phyloP scores from a whole-genome alignment of 2,113 vertebrate genomes.

The Lagopus leucura region DNA sequence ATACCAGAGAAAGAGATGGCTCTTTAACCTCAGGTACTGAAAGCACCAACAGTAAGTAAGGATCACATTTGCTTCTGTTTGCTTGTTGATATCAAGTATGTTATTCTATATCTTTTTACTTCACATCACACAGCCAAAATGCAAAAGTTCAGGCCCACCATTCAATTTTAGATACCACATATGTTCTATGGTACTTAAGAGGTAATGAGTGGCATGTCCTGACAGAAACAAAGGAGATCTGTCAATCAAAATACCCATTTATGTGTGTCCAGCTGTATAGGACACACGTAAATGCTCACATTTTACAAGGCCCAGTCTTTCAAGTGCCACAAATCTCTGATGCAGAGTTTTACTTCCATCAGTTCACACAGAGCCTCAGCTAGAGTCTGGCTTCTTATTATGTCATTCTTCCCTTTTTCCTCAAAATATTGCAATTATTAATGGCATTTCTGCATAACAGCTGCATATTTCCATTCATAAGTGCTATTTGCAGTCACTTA shows the following conservation, averaged over 20 bases:
- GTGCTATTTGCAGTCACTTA: conserved; percentile 40
- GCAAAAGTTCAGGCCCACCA: conserved; percentile 9
- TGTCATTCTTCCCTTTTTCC: not conserved
- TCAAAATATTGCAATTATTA: not conserved
- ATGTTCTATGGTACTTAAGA: not conserved
- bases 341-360: not conserved
- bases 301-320: not conserved
- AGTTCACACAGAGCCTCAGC: not conserved
- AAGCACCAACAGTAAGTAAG: conserved; percentile 43
- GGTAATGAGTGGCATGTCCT: not conserved
- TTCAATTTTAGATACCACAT: not conserved
- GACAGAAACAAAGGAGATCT: not conserved
- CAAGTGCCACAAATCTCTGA: not conserved
- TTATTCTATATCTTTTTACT: conserved; percentile 36
- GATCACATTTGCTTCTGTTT: conserved; percentile 45
- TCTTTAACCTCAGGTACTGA: conserved; percentile 49
- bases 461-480: conserved; percentile 33
- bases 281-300: not conserved
- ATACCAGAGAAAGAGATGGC: conserved; percentile 17
- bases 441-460: not conserved
- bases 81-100: conserved; percentile 40
- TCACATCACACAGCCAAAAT: conserved; percentile 24
- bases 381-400: not conserved
- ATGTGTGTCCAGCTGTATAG: not conserved
- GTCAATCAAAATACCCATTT: not conserved